Conservation (phyloP, 92 coral and sea anemone genomes). For the Heliopora coerulea region DNA sequence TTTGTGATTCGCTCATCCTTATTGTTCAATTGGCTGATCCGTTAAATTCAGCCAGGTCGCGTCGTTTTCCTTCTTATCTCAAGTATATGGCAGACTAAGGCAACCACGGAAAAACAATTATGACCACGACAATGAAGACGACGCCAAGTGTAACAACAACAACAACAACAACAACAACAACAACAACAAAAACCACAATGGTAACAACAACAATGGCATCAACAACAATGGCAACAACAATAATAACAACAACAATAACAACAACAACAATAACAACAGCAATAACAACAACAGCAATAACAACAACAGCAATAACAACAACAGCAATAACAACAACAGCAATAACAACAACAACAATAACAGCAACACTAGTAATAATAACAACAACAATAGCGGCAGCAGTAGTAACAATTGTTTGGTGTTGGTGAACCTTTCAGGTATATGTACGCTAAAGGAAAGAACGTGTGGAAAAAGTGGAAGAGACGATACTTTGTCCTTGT, state of each 20-base stretch:
- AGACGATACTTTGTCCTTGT: constrained; percentile 78
- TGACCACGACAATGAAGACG: too few species aligned
- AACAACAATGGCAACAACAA: neutral
- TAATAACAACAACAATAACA: neutral
- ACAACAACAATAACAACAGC: neutral
- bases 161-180: neutral
- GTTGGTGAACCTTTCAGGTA: constrained; percentile 54
- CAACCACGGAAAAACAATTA: too few species aligned
- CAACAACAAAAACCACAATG: neutral
- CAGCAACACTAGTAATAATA: neutral
- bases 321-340: neutral
- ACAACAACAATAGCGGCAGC: neutral
- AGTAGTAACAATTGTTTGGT: neutral
- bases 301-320: neutral
- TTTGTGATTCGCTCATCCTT: too few species aligned
- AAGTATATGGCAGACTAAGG: too few species aligned
- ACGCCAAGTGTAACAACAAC: neutral
- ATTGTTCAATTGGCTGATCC: too few species aligned
- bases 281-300: neutral
- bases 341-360: neutral
- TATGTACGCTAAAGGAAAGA: constrained; percentile 76
- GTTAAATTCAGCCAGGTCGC: too few species aligned
- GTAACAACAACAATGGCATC: neutral
- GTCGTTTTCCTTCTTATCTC: too few species aligned
- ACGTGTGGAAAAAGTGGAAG: constrained; percentile 95